Conservation (phyloP, 2,888 invertebrate genomes). For the Octonoba sinensis region DNA sequence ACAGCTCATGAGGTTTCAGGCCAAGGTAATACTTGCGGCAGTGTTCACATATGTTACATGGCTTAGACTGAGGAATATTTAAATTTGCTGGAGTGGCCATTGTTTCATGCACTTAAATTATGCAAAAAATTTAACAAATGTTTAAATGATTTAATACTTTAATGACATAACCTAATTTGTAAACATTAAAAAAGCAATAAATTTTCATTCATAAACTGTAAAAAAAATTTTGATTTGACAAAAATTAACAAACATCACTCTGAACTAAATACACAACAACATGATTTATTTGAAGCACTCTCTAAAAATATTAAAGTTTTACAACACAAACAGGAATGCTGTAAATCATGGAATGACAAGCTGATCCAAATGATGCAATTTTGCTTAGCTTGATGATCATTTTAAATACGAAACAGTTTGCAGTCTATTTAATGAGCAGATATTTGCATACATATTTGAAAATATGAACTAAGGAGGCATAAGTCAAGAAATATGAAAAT, state of each 20-base stretch:
- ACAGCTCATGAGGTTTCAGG: slow-evolving; percentile 54
- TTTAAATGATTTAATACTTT: slow-evolving; percentile 3
- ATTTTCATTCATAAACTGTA: neutral
- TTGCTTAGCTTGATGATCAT: neutral
- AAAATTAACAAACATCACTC: neutral
- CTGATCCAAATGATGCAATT: slow-evolving; percentile 7
- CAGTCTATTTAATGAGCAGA: slow-evolving; percentile 31
- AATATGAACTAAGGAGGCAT: slow-evolving; percentile 10
- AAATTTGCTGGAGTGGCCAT: neutral
- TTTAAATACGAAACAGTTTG: neutral
- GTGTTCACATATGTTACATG: slow-evolving; percentile 58
- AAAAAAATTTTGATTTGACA: too few relatives aligned
- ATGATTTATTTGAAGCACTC: too few relatives aligned
- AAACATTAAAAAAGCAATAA: neutral
- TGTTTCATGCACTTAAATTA: neutral
- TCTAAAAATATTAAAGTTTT: too few relatives aligned
- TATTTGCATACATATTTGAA: slow-evolving; percentile 13
- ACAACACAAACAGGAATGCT: too few relatives aligned
- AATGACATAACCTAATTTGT: neutral
- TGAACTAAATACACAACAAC: neutral
- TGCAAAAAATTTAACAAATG: neutral
- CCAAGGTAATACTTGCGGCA: slow-evolving; percentile 52
- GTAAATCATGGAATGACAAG: too few relatives aligned
- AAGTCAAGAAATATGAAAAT: slow-evolving; percentile 32
- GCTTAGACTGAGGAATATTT: slow-evolving; percentile 27